phyloP scores from a whole-genome alignment of 2,113 vertebrate genomes.

The Micromys minutus region DNA sequence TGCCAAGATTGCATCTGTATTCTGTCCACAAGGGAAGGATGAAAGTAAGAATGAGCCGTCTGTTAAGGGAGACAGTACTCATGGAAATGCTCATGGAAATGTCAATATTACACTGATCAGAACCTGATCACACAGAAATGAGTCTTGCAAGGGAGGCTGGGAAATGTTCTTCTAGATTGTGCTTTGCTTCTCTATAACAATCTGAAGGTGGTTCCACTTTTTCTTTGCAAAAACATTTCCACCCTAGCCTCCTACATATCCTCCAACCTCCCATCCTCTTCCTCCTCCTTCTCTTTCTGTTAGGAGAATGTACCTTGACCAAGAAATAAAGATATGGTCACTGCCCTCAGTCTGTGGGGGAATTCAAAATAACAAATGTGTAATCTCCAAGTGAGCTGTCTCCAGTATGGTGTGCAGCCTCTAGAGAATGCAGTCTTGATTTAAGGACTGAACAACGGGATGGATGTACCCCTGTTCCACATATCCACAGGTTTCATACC shows the following conservation, averaged over 20 bases:
- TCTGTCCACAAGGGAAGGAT: neutral
- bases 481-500: neutral
- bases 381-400: neutral
- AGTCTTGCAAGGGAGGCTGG: neutral
- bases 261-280: neutral
- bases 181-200: neutral
- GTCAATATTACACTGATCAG: neutral
- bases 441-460: neutral
- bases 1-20: neutral
- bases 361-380: neutral
- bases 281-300: neutral
- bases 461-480: too few species aligned
- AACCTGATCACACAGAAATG: neutral
- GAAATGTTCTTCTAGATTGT: neutral
- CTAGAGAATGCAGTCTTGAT: neutral
- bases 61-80: neutral
- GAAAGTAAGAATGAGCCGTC: neutral
- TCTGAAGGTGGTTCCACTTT: neutral
- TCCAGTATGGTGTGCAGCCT: neutral
- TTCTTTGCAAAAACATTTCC: neutral
- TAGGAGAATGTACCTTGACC: neutral
- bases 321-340: neutral
- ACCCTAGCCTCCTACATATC: neutral
- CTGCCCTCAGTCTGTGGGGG: neutral
- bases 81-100: neutral